These are phyloP conservation scores for Cinara cedri DNA, from an alignment of 2,888 invertebrate species.

Conservation along the genomic window DNA sequence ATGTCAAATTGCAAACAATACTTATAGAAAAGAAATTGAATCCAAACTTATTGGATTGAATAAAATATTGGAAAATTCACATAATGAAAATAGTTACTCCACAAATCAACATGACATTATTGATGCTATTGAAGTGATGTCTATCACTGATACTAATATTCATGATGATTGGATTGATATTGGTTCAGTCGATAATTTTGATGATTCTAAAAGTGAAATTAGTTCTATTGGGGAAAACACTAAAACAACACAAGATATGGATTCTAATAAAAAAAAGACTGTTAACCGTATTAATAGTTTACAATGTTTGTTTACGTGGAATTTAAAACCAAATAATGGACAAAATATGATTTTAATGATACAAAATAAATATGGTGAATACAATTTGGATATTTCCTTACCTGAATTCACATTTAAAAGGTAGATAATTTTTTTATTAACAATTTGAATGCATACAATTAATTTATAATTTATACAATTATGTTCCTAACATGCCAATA, in stretches of 20 bases:
- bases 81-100: not conserved
- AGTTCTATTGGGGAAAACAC: conserved; percentile 9
- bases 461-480: not conserved
- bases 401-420: conserved; percentile 40
- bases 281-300: conserved; percentile 31
- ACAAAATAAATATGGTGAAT: conserved; percentile 38
- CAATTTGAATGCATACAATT: not conserved
- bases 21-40: not conserved
- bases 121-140: conserved; percentile 17
- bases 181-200: conserved; percentile 1
- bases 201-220: conserved; percentile 16
- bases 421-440: conserved; percentile 7
- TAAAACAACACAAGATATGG: not conserved
- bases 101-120: not conserved
- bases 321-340: conserved; percentile 3
- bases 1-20: not conserved
- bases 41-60: not conserved
- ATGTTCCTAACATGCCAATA: too few relatives aligned
- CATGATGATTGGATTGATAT: not conserved
- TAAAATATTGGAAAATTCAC: not conserved
- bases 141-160: not conserved
- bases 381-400: conserved; percentile 32
- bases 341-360: conserved; percentile 2
- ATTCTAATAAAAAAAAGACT: not conserved
- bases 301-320: conserved; percentile 47